These are phyloP conservation scores for Aptenodytes patagonicus DNA, from an alignment of 2,113 vertebrate genomes.

Conservation along the genomic window DNA sequence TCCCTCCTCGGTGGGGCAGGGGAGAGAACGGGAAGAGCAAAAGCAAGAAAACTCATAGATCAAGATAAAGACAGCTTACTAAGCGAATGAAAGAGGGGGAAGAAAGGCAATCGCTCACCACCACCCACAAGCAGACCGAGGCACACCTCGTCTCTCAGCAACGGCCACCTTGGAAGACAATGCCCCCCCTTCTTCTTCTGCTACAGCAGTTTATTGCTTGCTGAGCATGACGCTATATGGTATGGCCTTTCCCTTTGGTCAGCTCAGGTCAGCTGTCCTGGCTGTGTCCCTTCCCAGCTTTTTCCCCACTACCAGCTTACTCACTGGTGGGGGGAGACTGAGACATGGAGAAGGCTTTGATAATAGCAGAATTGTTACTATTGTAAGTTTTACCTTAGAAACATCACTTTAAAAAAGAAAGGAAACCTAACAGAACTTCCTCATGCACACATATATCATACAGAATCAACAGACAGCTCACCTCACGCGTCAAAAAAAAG, in stretches of 20 bases:
- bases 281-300: background rate
- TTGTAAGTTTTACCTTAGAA: background rate
- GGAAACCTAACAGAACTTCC: background rate
- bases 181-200: rapidly evolving
- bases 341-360: background rate
- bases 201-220: too few species aligned
- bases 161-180: background rate
- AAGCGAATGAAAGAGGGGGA: background rate
- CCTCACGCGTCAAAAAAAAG: background rate
- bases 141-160: background rate
- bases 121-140: background rate
- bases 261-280: background rate
- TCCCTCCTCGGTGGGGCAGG: rapidly evolving
- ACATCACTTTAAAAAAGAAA: background rate
- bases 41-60: background rate
- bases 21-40: background rate
- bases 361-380: background rate
- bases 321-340: background rate
- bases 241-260: background rate
- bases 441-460: background rate
- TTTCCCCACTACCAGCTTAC: background rate
- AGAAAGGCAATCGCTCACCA: background rate
- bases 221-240: background rate
- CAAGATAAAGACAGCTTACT: background rate
- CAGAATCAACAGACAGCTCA: background rate